Conservation (phyloP, 23 tunicate genomes). For the Ciona savignyi region DNA sequence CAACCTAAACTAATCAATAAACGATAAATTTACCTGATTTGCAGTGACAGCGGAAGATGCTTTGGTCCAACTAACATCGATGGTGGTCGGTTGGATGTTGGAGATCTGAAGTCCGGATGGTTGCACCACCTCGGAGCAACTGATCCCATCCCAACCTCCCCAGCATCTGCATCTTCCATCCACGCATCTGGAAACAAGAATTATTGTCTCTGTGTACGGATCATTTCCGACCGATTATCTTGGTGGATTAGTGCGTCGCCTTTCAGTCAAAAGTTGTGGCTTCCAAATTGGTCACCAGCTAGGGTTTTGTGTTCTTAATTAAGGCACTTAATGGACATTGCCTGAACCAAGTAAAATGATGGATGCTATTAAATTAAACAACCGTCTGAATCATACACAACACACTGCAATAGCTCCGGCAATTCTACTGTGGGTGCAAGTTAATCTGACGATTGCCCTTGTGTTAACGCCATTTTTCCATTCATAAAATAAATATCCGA, state of each 20-base stretch:
- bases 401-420: too few species aligned
- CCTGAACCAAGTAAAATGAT: neutral
- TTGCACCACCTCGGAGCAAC: neutral
- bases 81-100: conserved; percentile 19
- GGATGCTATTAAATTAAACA: neutral
- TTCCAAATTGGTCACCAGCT: too few species aligned
- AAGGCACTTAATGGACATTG: too few species aligned
- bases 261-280: too few species aligned
- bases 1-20: neutral
- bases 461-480: too few species aligned
- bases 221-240: neutral
- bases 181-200: conserved; percentile 3
- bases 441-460: too few species aligned
- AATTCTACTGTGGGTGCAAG: too few species aligned
- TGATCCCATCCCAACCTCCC: conserved; percentile 20
- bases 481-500: too few species aligned
- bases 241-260: too few species aligned
- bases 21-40: conserved; percentile 8
- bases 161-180: neutral
- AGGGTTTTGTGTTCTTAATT: too few species aligned
- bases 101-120: neutral
- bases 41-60: neutral
- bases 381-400: too few species aligned
- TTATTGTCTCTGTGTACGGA: neutral
- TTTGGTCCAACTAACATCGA: conserved; percentile 9